phyloP scores from a whole-genome alignment of 2,113 vertebrate genomes.

The Bostrychus sinensis region DNA sequence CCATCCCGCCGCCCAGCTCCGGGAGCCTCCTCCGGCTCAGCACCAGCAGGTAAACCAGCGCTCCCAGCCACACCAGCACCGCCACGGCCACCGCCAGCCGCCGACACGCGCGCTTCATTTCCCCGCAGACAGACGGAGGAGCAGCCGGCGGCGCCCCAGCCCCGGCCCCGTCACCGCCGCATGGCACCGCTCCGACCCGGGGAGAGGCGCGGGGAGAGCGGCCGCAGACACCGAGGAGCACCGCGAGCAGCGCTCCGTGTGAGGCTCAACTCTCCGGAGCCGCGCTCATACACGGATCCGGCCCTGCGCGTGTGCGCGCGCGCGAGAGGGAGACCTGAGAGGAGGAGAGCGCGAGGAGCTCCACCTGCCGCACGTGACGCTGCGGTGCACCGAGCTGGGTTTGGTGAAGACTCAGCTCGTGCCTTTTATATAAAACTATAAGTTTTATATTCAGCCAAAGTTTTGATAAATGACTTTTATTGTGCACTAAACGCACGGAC shows the following conservation, averaged over 20 bases:
- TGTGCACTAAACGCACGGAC: too few species aligned
- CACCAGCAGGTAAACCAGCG: slow-evolving; percentile 76
- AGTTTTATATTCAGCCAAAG: too few species aligned
- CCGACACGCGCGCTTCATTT: slow-evolving; percentile 73
- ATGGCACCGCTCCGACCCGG: slow-evolving; percentile 11
- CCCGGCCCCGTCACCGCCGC: slow-evolving; percentile 42
- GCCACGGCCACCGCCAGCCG: slow-evolving; percentile 69
- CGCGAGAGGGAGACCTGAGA: background rate
- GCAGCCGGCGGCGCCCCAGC: slow-evolving; percentile 66
- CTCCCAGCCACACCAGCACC: slow-evolving; percentile 76
- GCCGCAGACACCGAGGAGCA: background rate
- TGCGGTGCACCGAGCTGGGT: background rate
- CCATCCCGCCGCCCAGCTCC: slow-evolving; percentile 54
- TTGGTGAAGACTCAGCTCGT: background rate
- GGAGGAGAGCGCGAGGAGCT: slow-evolving; percentile 46
- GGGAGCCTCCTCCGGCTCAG: slow-evolving; percentile 71
- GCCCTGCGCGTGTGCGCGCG: slow-evolving; percentile 38
- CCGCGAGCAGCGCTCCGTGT: background rate
- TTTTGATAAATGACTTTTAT: too few species aligned
- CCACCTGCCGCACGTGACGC: slow-evolving; percentile 57
- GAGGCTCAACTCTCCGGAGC: slow-evolving; percentile 32
- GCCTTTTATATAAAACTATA: too few species aligned
- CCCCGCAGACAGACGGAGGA: slow-evolving; percentile 31
- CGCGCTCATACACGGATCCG: slow-evolving; percentile 18
- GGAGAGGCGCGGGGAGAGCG: background rate